Conservation (phyloP, 1,140 invertebrate genomes). For the Bombus soroeensis region DNA sequence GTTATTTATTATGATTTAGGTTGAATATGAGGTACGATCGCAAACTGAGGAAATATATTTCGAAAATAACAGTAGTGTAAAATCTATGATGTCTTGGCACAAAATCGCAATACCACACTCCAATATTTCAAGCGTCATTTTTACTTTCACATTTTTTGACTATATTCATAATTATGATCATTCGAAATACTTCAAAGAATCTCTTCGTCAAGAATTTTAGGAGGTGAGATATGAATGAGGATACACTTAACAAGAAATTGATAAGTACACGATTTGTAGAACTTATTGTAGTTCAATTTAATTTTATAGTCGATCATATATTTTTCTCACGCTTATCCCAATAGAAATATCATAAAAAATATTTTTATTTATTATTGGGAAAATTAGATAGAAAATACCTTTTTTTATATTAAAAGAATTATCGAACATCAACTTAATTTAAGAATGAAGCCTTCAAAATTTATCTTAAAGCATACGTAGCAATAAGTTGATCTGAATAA, state of each 20-base stretch:
- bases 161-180: background rate
- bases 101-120: background rate
- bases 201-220: background rate
- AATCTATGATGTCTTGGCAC: background rate
- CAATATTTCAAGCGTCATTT: no score
- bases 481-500: no score
- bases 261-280: background rate
- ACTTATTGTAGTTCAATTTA: accelerated
- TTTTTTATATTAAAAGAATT: no score
- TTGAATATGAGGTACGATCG: background rate
- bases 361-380: no score
- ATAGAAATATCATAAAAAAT: no score
- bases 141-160: no score
- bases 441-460: background rate
- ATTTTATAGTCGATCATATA: background rate
- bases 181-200: background rate
- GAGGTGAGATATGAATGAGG: background rate
- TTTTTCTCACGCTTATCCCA: background rate
- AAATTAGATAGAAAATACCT: no score
- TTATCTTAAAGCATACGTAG: no score
- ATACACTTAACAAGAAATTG: background rate
- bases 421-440: background rate
- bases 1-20: background rate
- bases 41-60: background rate
- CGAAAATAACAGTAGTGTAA: no score